These are phyloP conservation scores for Chitala chitala DNA, from an alignment of 2,113 vertebrate species.

Conservation along the genomic window DNA sequence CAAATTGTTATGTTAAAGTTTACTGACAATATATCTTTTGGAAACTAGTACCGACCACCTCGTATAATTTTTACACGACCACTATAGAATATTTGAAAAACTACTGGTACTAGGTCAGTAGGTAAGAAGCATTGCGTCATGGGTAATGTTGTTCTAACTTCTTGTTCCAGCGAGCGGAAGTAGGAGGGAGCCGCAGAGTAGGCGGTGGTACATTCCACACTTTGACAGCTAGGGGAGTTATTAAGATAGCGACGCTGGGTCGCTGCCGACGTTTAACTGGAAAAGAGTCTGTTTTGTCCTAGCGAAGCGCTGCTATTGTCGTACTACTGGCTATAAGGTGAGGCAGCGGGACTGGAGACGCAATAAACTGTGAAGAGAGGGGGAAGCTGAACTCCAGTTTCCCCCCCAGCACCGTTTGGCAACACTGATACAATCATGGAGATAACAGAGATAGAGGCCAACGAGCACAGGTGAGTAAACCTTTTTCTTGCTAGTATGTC, in stretches of 20 bases:
- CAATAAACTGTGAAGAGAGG: not conserved
- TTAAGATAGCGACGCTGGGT: not conserved
- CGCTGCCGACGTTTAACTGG: not conserved
- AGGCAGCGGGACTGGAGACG: not conserved
- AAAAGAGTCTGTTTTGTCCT: not conserved
- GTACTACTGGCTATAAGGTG: not conserved
- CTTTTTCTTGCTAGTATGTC: not conserved
- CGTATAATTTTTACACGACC: not conserved
- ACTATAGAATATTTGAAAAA: not conserved
- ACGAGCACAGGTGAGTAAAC: slow-evolving; percentile 52
- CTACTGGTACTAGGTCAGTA: not conserved
- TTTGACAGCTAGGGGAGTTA: not conserved
- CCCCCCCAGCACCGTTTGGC: not conserved
- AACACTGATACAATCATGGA: slow-evolving; percentile 49
- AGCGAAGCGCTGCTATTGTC: not conserved
- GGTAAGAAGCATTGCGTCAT: not conserved
- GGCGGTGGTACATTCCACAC: not conserved
- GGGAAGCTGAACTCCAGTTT: not conserved
- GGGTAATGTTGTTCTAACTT: slow-evolving; percentile 16
- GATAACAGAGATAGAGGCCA: slow-evolving; percentile 48
- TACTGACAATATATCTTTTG: too few species aligned
- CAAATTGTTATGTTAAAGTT: not conserved
- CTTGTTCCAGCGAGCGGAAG: not conserved
- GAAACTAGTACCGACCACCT: not conserved
- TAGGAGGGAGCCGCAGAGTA: not conserved